phyloP scores from a whole-genome alignment of 2,797 vertebrate species.

The Karalla daura region DNA sequence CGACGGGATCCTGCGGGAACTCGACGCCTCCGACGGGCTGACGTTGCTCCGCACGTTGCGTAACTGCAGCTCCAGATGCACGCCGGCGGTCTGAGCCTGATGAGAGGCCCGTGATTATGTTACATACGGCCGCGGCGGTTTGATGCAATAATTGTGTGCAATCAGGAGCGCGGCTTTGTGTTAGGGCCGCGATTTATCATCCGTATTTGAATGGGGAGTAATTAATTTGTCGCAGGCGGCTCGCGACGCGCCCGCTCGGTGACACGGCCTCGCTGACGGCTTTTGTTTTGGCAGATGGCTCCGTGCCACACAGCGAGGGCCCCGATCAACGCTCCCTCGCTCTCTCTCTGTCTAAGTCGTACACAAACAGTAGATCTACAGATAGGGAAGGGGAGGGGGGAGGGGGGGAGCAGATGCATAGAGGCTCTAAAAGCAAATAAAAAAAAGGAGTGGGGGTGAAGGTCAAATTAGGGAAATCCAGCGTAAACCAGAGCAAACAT shows the following conservation, averaged over 20 bases:
- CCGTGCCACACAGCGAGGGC: too few relatives aligned
- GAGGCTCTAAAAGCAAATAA: conserved; percentile 13
- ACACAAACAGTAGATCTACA: conserved; percentile 57
- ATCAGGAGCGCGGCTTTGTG: conserved; percentile 75
- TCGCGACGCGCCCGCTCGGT: conserved; percentile 32
- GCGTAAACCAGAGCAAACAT: conserved; percentile 33
- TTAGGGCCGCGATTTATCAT: conserved; percentile 73
- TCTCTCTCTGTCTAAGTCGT: conserved; percentile 42
- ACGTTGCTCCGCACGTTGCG: conserved; percentile 75
- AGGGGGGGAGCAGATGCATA: conserved; percentile 34
- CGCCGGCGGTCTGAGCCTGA: conserved; percentile 73
- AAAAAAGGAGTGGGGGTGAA: too few relatives aligned
- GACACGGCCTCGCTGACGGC: conserved; percentile 56
- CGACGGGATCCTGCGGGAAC: too few relatives aligned
- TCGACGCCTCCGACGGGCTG: too few relatives aligned
- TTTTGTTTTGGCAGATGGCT: conserved; percentile 73
- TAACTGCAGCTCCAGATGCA: conserved; percentile 70
- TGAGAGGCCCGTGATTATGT: conserved; percentile 80
- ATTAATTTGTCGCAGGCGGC: conserved; percentile 68
- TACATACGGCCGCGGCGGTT: conserved; percentile 75
- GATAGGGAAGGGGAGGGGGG: too few relatives aligned
- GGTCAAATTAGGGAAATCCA: conserved; percentile 33
- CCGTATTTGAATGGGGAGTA: conserved; percentile 67
- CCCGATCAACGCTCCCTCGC: too few relatives aligned
- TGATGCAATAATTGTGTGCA: conserved; percentile 80